A percentile compares a stretch with the other conserved stretches of the same genome.
Evolutionary conservation across 2,113 vertebrate species (phyloP).

Genomic region (Eurypyga helias): DNA sequence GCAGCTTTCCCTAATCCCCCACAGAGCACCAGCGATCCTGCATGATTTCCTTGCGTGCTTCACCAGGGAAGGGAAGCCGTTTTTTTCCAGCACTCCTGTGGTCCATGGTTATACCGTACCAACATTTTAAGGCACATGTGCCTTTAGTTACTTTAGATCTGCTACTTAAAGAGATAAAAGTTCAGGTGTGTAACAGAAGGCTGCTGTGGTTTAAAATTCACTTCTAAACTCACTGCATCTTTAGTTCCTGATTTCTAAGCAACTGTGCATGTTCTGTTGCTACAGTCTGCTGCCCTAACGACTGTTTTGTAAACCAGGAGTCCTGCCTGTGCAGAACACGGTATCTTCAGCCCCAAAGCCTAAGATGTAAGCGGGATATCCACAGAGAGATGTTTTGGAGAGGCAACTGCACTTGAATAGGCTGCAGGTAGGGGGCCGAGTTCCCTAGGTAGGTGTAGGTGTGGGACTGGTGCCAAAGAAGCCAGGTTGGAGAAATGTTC

Average conservation of each 20-base stretch:
- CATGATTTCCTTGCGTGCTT: not conserved
- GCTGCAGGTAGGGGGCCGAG: accelerated
- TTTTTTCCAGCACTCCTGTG: not conserved
- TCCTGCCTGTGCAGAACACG: not conserved
- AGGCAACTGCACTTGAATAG: not conserved
- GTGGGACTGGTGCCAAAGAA: not conserved
- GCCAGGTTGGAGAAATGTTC: not conserved
- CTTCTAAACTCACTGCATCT: not conserved
- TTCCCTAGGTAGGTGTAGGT: not conserved
- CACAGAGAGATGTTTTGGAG: not conserved
- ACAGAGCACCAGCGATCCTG: not conserved
- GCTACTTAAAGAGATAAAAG: not conserved
- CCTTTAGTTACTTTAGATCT: not conserved
- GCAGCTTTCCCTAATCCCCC: not conserved
- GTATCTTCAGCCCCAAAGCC: not conserved
- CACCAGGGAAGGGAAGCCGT: not conserved
- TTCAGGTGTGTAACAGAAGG: not conserved
- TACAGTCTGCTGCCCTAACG: not conserved
- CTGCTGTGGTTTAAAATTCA: not conserved
- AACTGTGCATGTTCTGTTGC: not conserved
- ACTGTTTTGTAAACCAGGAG: not conserved
- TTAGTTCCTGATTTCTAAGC: not conserved
- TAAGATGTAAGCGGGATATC: not conserved
- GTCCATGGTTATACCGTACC: not conserved
- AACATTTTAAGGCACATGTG: not conserved